Percentiles rank a stretch among this genome's conserved stretches.
These are phyloP conservation scores for Pangasianodon gigas DNA, from an alignment of 2,113 vertebrate species.

Conservation along the genomic window DNA sequence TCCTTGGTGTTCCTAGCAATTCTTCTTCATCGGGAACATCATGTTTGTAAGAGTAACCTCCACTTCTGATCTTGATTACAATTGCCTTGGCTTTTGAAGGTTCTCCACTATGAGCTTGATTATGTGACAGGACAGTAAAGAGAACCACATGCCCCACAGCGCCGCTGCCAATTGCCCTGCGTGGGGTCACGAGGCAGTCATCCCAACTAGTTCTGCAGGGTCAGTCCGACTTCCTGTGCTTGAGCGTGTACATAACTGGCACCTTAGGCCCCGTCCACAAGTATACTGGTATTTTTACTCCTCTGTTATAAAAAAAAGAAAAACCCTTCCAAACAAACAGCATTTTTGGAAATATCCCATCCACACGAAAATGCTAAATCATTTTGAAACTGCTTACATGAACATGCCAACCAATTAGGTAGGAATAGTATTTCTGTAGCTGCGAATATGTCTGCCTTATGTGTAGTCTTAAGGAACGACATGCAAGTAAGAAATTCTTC, in stretches of 20 bases:
- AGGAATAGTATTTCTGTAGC: background rate
- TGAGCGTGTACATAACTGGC: background rate
- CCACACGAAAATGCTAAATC: background rate
- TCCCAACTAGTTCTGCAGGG: background rate
- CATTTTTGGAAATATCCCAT: background rate
- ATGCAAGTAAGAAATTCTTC: background rate
- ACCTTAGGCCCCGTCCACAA: background rate
- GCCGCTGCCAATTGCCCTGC: slow-evolving; percentile 18
- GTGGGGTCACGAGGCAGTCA: slow-evolving; percentile 30
- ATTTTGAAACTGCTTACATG: background rate
- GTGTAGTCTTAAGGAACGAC: background rate
- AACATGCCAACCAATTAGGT: background rate
- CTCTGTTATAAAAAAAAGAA: background rate
- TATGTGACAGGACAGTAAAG: slow-evolving; percentile 49
- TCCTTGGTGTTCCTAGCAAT: background rate
- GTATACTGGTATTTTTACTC: background rate
- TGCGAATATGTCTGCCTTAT: background rate
- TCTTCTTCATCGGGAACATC: slow-evolving; percentile 7
- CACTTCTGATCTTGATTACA: slow-evolving; percentile 34
- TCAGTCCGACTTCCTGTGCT: background rate
- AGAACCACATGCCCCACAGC: slow-evolving; percentile 53
- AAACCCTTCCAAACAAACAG: background rate
- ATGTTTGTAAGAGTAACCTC: slow-evolving; percentile 4
- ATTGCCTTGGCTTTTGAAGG: slow-evolving; percentile 32
- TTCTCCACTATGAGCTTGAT: slow-evolving; percentile 25